These are phyloP conservation scores for Mohoua ochrocephala DNA, from an alignment of 2,113 vertebrate species.

Conservation along the genomic window DNA sequence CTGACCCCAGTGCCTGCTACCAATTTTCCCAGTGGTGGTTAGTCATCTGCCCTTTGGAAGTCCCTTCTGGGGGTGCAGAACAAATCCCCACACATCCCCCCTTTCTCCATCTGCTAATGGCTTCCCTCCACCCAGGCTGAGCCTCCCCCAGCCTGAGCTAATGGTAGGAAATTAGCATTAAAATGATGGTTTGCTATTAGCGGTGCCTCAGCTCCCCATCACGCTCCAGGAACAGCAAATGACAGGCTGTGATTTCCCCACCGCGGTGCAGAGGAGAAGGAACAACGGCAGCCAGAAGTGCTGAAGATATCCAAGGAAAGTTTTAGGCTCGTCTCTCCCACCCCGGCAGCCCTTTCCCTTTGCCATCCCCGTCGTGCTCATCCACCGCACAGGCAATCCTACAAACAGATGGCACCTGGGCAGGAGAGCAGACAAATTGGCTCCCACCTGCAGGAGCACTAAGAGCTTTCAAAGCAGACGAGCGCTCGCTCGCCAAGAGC, in stretches of 20 bases:
- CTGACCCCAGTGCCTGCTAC: not conserved
- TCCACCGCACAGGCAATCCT: not conserved
- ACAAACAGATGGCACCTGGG: slow-evolving; percentile 37
- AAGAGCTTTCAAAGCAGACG: not conserved
- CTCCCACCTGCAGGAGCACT: slow-evolving; percentile 30
- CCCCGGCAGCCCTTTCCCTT: not conserved
- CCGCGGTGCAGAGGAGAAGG: not conserved
- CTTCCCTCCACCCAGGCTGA: not conserved
- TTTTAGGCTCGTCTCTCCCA: not conserved
- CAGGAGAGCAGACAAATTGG: slow-evolving; percentile 40
- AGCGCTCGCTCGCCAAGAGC: not conserved
- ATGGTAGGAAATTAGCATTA: slow-evolving; percentile 61
- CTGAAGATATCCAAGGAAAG: not conserved
- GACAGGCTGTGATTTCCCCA: slow-evolving; percentile 62
- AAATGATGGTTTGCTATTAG: slow-evolving; percentile 62
- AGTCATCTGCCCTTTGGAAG: not conserved
- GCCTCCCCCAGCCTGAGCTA: not conserved
- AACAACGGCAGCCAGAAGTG: not conserved
- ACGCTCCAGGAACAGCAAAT: slow-evolving; percentile 44
- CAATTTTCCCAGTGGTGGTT: not conserved
- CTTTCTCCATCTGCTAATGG: slow-evolving; percentile 18
- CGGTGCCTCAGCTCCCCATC: slow-evolving; percentile 41
- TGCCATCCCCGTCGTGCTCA: not conserved
- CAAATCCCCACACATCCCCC: not conserved
- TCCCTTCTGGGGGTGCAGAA: not conserved